Evolutionary conservation across 2,797 vertebrate genomes (phyloP).

Genomic region (Heteromormyrus szaboi): DNA sequence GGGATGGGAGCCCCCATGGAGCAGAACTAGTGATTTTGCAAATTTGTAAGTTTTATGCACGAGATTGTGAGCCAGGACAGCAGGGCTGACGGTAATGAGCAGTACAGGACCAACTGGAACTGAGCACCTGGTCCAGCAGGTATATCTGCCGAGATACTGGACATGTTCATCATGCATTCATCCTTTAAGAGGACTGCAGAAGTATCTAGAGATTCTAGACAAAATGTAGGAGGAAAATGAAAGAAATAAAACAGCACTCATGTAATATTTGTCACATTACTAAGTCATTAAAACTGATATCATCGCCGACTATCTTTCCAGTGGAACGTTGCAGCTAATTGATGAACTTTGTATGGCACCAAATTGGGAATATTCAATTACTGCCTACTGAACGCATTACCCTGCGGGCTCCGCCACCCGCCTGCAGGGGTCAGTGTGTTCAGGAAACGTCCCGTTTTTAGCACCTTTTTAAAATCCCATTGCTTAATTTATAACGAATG

Average conservation of each 20-base stretch:
- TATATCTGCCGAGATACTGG: neutral
- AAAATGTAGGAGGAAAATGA: neutral
- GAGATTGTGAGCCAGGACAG: neutral
- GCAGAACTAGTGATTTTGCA: neutral
- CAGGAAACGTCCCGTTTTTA: neutral
- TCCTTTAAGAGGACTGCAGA: neutral
- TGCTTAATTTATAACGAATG: conserved; percentile 12
- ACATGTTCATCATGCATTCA: neutral
- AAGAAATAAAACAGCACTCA: neutral
- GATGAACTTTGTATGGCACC: neutral
- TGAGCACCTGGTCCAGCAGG: neutral
- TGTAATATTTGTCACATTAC: neutral
- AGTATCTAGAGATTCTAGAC: neutral
- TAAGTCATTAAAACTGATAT: neutral
- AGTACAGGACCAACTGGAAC: neutral
- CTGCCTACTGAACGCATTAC: neutral
- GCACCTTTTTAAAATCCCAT: conserved; percentile 8
- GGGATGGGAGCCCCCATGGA: neutral
- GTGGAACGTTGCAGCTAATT: neutral
- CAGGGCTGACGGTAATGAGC: neutral
- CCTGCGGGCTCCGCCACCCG: neutral
- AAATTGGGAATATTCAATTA: conserved; percentile 16
- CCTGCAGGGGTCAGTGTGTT: neutral
- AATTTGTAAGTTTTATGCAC: neutral
- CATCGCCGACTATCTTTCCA: neutral